phyloP scores from a whole-genome alignment of 2,797 vertebrate genomes.

The Aselliscus stoliczkanus region DNA sequence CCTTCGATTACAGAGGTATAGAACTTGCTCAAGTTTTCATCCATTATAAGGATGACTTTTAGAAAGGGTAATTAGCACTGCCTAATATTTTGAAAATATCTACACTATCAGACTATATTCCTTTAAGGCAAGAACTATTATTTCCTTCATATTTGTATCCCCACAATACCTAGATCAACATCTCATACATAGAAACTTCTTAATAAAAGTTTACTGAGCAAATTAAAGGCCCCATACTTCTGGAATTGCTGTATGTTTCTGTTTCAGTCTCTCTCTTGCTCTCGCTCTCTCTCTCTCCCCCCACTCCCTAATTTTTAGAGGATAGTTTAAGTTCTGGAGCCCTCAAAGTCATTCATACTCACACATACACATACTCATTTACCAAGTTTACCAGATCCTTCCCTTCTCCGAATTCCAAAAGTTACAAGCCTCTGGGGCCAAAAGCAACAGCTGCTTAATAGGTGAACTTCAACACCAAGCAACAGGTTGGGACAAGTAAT shows the following conservation, averaged over 20 bases:
- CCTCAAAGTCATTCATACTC: neutral
- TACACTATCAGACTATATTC: neutral
- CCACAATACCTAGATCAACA: neutral
- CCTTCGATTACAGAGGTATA: neutral
- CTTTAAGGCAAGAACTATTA: slow-evolving; percentile 10
- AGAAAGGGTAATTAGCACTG: neutral
- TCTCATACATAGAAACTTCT: neutral
- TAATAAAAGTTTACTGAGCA: slow-evolving; percentile 36
- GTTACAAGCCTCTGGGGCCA: neutral
- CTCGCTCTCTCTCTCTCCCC: neutral
- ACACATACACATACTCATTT: neutral
- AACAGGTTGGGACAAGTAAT: slow-evolving; percentile 56
- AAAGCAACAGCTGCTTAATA: slow-evolving; percentile 54
- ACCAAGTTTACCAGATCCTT: neutral
- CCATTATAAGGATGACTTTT: neutral
- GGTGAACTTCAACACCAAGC: slow-evolving; percentile 55
- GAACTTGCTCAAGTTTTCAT: slow-evolving; percentile 3
- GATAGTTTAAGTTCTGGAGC: neutral
- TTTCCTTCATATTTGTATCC: neutral
- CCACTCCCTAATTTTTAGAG: no score
- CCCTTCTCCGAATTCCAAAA: slow-evolving; percentile 11
- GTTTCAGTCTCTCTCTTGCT: neutral
- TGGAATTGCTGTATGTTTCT: neutral
- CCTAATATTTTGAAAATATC: neutral
- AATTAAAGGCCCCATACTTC: neutral